phyloP scores from a whole-genome alignment of 2,797 vertebrate genomes.

The Hephaestus fuliginosus region DNA sequence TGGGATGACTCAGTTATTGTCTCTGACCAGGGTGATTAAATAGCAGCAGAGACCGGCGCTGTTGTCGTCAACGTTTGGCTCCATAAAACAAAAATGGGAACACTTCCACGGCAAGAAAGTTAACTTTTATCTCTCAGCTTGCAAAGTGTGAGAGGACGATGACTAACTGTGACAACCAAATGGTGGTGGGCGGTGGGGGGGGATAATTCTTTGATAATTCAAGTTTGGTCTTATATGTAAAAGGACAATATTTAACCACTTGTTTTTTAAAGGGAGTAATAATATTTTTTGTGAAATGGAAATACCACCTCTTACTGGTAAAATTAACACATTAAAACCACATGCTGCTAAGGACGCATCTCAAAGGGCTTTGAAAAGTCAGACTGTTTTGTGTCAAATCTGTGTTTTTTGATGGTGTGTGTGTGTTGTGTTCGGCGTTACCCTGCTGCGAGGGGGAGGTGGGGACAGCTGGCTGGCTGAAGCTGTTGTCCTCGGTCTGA shows the following conservation, averaged over 20 bases:
- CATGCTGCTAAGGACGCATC: conserved; percentile 27
- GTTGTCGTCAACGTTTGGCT: conserved; percentile 29
- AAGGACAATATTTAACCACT: conserved; percentile 42
- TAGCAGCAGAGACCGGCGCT: conserved; percentile 21
- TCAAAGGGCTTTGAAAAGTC: conserved; percentile 22
- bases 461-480: conserved; percentile 90
- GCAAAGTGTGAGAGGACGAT: conserved; percentile 70
- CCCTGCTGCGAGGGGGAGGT: conserved; percentile 97
- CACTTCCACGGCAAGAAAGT: conserved; percentile 60
- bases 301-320: conserved; percentile 43
- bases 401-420: conserved; percentile 31
- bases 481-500: conserved; percentile 92
- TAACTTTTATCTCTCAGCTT: conserved; percentile 72
- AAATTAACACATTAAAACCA: conserved; percentile 48
- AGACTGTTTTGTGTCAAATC: conserved; percentile 37
- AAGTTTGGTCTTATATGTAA: conserved; percentile 41
- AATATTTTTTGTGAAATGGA: conserved; percentile 56
- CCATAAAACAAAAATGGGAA: conserved; percentile 32
- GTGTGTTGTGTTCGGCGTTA: conserved; percentile 71
- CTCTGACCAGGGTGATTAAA: conserved; percentile 28
- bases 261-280: conserved; percentile 37
- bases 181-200: conserved; percentile 71
- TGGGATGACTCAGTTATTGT: conserved; percentile 30
- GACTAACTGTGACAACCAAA: conserved; percentile 78
- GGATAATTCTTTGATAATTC: conserved; percentile 47